A percentile compares a stretch with the other conserved stretches of the same genome.
Conservation (phyloP, 2,797 vertebrate species). For the Chrysocyon brachyurus region DNA sequence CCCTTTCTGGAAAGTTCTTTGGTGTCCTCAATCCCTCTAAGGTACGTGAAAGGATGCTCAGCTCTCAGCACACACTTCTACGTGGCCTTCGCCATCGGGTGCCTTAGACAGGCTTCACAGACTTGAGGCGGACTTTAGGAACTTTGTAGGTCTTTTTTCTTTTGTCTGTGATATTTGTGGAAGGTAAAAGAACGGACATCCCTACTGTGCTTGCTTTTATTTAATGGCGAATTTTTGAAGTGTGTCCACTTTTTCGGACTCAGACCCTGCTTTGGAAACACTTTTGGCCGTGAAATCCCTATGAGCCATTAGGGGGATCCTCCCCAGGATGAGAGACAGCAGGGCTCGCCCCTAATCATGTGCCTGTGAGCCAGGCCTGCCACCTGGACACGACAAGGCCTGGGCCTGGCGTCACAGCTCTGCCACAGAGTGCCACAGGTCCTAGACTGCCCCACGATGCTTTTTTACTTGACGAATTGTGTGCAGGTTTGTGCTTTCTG, state of each 20-base stretch:
- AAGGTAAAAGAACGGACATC: not conserved
- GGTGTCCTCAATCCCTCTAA: not conserved
- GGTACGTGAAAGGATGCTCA: not conserved
- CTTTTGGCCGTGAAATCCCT: not conserved
- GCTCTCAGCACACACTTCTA: fast-evolving
- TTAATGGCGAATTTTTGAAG: not conserved
- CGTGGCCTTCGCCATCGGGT: fast-evolving
- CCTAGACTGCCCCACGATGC: fast-evolving
- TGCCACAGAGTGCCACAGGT: fast-evolving
- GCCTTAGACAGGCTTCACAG: not conserved
- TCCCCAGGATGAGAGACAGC: not conserved
- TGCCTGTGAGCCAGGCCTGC: fast-evolving
- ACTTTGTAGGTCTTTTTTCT: not conserved
- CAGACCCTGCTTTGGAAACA: not conserved
- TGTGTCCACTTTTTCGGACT: not conserved
- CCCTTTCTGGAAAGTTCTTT: not conserved
- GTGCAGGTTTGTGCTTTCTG: not conserved
- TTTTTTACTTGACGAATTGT: fast-evolving
- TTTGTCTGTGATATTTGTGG: not conserved
- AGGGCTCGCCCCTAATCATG: fast-evolving
- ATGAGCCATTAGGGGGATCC: not conserved
- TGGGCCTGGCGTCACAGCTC: fast-evolving
- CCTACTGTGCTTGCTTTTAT: not conserved
- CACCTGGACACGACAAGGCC: fast-evolving
- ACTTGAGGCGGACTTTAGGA: too few species aligned